Base-by-base conservation (phyloP, 2,797 vertebrate species). In the Muscicapa striata region DNA sequence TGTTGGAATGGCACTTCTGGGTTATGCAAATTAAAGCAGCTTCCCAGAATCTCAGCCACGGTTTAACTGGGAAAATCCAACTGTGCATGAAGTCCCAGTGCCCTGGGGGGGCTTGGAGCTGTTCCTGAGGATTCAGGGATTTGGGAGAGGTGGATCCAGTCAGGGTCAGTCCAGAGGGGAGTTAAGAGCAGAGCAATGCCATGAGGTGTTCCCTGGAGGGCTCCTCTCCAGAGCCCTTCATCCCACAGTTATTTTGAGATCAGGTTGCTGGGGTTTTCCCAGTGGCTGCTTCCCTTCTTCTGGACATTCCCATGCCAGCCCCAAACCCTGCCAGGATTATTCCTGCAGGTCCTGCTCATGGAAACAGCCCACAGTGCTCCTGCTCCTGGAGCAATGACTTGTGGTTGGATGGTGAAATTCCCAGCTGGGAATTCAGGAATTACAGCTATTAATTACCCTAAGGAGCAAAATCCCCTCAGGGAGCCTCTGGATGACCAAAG, bases 301-400 rank as follows among this genome's bases (percentile, higher is more conserved):
- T 4, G 23, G 40, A 45, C 29, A 24, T 46, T 52, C 40, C 40
- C 0, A 0, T 61, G 40, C 12, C 54, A 43, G 38, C 52, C 45
- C 27, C 52, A 45, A 61, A 17, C 19, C 54, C 54, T 68, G 55
- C 23, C n/a, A 23, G n/a, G 51, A 19, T 45, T 38, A 29, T 29
- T 46, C 46, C 40, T n/a, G 54, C 13, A 59, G 62, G 52, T 52
- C 38, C 45, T 76, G 46, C 46, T 52, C 19, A 14, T 52, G 62
- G 38, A 11, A 43, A 51, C 34, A 36, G 43, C 52, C 21, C 32
- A 22, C 0, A 0, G 12, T 51, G 27, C 38, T 67, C 32, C 82
- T n/a, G 52, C 52, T 38, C 38, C 2, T 0, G 0, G 8, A 67
- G 27, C 32, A 43, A 51, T 7, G 26, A 58, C 43, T 23, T 67